These are phyloP conservation scores for Megaceryle torquata DNA, from an alignment of 2,113 vertebrate genomes.

Conservation along the genomic window DNA sequence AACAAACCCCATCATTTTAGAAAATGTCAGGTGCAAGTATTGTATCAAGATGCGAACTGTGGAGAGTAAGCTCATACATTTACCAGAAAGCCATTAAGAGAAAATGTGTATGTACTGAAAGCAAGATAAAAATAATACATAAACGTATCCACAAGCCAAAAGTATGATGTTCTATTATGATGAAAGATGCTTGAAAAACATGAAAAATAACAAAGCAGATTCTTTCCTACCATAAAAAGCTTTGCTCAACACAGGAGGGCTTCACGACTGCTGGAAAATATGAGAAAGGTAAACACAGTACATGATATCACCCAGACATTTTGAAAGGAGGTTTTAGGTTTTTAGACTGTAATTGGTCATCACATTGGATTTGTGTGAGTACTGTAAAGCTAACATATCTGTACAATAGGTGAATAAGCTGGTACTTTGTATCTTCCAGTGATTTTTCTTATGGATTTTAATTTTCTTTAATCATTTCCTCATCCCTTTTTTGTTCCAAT, in stretches of 20 bases:
- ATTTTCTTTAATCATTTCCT: constrained; percentile 4
- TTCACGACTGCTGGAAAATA: constrained; percentile 41
- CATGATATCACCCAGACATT: neutral
- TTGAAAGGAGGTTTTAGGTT: neutral
- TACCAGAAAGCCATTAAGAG: neutral
- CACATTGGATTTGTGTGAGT: neutral
- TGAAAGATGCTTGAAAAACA: constrained; percentile 20
- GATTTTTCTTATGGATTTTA: neutral
- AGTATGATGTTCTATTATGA: neutral
- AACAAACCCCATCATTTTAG: neutral
- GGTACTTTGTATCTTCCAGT: neutral
- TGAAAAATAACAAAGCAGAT: constrained; percentile 27
- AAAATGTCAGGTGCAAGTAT: neutral
- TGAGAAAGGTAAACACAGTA: constrained; percentile 36
- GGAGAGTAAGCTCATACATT: neutral
- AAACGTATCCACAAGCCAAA: neutral
- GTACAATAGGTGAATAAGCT: neutral
- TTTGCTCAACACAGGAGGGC: neutral
- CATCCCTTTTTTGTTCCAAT: neutral
- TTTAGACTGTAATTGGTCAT: neutral
- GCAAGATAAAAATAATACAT: neutral
- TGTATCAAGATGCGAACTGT: neutral
- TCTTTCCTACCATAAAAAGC: constrained; percentile 38
- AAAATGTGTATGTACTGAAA: neutral
- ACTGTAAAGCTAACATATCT: neutral